Evolutionary conservation across 2,797 vertebrate species (phyloP), one percentile per base, ranked within the genome.

Genomic region (Tauraco hartlaubi): DNA sequence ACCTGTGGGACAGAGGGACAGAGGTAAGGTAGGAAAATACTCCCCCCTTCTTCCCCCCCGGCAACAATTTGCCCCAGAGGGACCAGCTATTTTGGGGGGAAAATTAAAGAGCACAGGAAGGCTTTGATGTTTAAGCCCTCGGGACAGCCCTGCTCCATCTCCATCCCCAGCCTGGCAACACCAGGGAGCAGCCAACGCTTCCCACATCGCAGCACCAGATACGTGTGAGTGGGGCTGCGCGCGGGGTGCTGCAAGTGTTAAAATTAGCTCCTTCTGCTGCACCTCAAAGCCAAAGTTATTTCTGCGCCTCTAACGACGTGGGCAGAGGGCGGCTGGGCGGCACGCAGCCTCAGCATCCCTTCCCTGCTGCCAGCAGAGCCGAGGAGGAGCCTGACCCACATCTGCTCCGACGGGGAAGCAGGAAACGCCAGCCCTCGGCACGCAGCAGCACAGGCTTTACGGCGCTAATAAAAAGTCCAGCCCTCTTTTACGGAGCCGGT

Each of bases 1-100:
- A 97, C 97, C 98, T 98, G 95, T 1, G 5, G 81, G 94, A 64
- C 73, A 85, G 73, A 46, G 54, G 63, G 39, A 54, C 68, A 37
- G 3, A 56, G 26, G 15, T 93, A 26, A 95, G 77, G 43, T 33
- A 62, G 69, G 54, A 12, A 13, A 28, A 54, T 1, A 33, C 12
- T 44, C n/a, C 28, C 20, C n/a, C 5, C 48, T 28, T 5, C 44
- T 20, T 5, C 9, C 9, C 14, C 11, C 11, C 15, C 2, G 1
- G 28, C 51, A 26, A 25, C 62, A 8, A 8, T 54, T 21, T 26
- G 33, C 16, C 15, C 44, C 54, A 12, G 51, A 16, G 69, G 54
- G 10, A 62, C 12, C 23, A 9, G 63, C 31, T 49, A 2, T 21
- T 17, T 21, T 17, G 26, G 59, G 33, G 58, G 29, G 18, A 2